Base-by-base conservation (phyloP, 2,888 invertebrate species). In the Cremastinae sp. region DNA sequence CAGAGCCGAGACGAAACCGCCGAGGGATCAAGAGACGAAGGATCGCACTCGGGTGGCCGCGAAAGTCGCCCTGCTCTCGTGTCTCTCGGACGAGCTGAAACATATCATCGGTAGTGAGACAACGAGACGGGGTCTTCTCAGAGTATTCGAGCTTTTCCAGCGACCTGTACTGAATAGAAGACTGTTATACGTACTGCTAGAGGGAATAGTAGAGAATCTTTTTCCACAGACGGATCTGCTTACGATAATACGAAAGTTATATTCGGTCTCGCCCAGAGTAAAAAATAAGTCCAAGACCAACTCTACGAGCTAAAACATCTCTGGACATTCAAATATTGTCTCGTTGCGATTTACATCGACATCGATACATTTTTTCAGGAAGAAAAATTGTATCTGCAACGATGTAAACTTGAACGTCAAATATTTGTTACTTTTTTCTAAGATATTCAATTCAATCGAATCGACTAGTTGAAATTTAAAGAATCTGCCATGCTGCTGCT, bases 41-140 rank as follows among this genome's bases (percentile, higher is more conserved):
- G 94, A 95, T 85, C 92, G 97, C 82, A 96, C 97, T 0, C 91
- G 96, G 78, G 94, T 97, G 0, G 95, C 96, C 8, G 96, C 97
- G 55, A 97, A 97, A 91, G 94, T 95, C 1, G 95, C 96, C 41
- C 91, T 98, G 80, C 90, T 97, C 8, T 95, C 96, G 0, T 95
- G 95, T 81, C 91, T 97, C 56, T 95, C 97, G 93, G 97, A 98
- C 90, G 97, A 98, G 89, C 90, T 98, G 74, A 94, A 95, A 82
- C 96, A 96, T 86, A 94, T 98, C 82, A 95, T 98, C 71, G 98
- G 98, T 0, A 95, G 95, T 49, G 97, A 97, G 86, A 96, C 97
- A 1, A 96, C 96, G 1, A 92, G 96, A 18, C 92, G 95, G 81
- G 97, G 97, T 2, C 91, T 97, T 10, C 90, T 96, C 65, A 94